A percentile compares a stretch with the other conserved stretches of the same genome.
Evolutionary conservation across 1,140 invertebrate genomes (phyloP).

Genomic region (Cataglyphis hispanica): DNA sequence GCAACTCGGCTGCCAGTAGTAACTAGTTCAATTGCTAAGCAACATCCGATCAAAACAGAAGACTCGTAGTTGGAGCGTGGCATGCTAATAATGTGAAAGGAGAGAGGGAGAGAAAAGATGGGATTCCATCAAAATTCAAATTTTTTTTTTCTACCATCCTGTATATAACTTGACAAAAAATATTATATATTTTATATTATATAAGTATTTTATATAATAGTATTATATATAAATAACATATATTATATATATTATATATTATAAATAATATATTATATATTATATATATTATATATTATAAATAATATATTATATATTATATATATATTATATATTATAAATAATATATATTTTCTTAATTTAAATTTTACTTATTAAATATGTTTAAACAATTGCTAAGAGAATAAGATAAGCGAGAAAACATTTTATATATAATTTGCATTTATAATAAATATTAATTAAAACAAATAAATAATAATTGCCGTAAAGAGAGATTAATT

Average conservation of each 20-base stretch:
- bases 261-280: too few relatives aligned
- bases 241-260: too few relatives aligned
- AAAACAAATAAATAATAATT: too few relatives aligned
- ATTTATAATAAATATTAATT: neutral
- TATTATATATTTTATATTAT: neutral
- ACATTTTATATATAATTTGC: neutral
- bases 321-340: too few relatives aligned
- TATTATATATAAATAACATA: too few relatives aligned
- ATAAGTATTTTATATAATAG: too few relatives aligned
- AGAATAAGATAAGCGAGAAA: neutral
- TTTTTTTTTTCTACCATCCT: neutral
- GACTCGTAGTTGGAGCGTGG: neutral
- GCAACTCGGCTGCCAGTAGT: conserved; percentile 59
- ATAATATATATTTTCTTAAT: too few relatives aligned
- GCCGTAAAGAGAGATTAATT: neutral
- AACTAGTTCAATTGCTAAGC: conserved; percentile 75
- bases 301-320: too few relatives aligned
- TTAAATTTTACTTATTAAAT: neutral
- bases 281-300: too few relatives aligned
- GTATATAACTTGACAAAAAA: neutral
- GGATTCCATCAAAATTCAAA: neutral
- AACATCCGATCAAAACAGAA: conserved; percentile 77
- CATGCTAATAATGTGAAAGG: neutral
- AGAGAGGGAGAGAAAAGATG: neutral
- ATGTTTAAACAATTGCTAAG: neutral